Percentiles rank a stretch among this genome's conserved stretches.
These are phyloP conservation scores for Homarus americanus DNA, from an alignment of 1,140 invertebrate genomes.

Conservation along the genomic window DNA sequence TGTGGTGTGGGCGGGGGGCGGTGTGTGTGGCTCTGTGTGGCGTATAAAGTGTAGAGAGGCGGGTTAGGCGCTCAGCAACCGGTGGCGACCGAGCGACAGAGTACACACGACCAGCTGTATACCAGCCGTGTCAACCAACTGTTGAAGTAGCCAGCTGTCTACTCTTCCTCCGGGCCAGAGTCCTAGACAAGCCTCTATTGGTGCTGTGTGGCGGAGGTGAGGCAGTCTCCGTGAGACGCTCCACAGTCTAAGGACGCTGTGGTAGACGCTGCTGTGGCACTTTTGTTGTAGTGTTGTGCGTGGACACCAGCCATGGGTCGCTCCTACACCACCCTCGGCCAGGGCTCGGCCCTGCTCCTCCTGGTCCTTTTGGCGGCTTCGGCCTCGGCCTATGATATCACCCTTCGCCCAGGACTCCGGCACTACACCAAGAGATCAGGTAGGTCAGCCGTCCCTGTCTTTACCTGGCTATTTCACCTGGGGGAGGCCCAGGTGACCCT, in stretches of 20 bases:
- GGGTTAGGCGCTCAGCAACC: not conserved
- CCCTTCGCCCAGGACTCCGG: conserved; percentile 30
- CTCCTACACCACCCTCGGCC: not conserved
- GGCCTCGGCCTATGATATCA: conserved; percentile 39
- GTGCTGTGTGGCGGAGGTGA: not conserved
- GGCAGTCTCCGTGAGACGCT: not conserved
- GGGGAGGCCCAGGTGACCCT: too few species aligned
- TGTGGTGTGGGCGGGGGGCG: conserved; percentile 15
- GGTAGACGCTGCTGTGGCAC: not conserved
- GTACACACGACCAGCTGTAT: not conserved
- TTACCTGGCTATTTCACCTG: not conserved
- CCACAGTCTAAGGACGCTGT: not conserved
- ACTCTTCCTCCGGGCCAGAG: not conserved
- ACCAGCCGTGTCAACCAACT: not conserved
- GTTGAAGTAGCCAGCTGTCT: not conserved
- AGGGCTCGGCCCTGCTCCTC: conserved; percentile 9
- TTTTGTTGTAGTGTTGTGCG: not conserved
- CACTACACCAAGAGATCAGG: conserved; percentile 60
- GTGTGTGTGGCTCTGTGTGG: conserved; percentile 31
- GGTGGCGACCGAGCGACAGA: not conserved
- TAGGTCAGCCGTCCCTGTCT: not conserved
- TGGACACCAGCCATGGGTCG: conserved; percentile 14
- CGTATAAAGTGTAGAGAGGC: conserved; percentile 49
- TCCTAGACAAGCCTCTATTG: too few species aligned
- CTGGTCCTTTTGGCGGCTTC: conserved; percentile 38